These are phyloP conservation scores for Corynorhinus townsendii DNA, from an alignment of 2,113 vertebrate species.

Conservation along the genomic window DNA sequence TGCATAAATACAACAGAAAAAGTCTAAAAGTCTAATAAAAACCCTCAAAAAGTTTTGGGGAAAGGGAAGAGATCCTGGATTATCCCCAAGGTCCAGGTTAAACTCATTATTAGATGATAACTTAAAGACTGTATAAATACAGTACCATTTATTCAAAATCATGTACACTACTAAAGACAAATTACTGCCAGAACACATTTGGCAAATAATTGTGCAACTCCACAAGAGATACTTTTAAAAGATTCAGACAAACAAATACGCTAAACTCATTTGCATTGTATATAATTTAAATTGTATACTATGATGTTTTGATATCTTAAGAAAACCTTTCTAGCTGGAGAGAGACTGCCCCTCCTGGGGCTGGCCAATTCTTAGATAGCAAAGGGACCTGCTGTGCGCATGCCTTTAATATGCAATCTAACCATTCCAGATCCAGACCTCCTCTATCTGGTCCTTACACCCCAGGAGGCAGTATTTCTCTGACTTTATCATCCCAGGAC, in stretches of 20 bases:
- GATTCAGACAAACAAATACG: background rate
- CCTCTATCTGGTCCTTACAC: background rate
- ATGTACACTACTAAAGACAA: background rate
- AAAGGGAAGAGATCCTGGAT: background rate
- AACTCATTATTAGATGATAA: background rate
- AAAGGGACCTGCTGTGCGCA: background rate
- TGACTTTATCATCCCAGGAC: background rate
- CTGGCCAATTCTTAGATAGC: background rate
- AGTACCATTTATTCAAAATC: background rate
- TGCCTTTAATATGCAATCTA: background rate
- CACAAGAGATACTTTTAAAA: background rate
- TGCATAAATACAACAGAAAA: slow-evolving; percentile 15
- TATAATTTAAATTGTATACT: background rate
- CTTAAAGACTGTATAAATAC: background rate
- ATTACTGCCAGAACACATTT: background rate
- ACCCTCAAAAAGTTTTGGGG: background rate
- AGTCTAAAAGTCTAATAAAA: background rate
- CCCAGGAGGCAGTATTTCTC: background rate
- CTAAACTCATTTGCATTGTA: background rate
- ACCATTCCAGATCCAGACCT: background rate
- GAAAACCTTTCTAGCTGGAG: background rate
- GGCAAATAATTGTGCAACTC: background rate
- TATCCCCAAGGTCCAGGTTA: background rate
- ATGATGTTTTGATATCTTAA: background rate
- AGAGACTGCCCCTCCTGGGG: background rate